Evolutionary conservation across 2,888 invertebrate genomes (phyloP), one percentile per base, ranked within the genome.

Genomic region (Cerastoderma edule): DNA sequence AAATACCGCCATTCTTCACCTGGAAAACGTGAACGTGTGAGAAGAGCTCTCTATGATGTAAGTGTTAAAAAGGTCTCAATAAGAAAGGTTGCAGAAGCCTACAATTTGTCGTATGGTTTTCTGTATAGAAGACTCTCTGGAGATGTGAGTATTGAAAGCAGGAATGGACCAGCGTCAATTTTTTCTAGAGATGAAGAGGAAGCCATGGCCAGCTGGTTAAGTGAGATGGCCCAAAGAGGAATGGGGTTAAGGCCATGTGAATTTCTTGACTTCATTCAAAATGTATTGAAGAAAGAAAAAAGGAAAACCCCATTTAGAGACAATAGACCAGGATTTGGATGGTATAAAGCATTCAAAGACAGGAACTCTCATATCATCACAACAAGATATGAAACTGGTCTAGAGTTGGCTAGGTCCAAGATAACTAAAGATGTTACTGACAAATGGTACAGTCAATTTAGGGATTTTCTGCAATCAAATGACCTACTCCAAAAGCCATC

Each of bases 201-300:
- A 57, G 33, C 71, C 1, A 83, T 83, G 72, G 72, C 79, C 24
- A 66, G 28, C 10, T 81, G 72, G 67, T 33, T 78, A 33, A 44
- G 44, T 16, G 78, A 76, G 64, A 82, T 79, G 79, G 76, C 77
- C 8, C 56, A 71, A 54, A 56, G 82, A n/a, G 76, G 82, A 3
- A 72, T 78, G 74, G 78, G 78, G 5, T 46, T 82, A n/a, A 78
- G 67, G 54, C 75, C 74, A 13, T 30, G 56, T 6, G 73, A 82
- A 32, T 76, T 76, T 60, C 35, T 82, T 8, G 65, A 76, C 54
- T 79, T 79, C 60, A 57, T 82, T 8, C 64, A 76, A 39, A 35
- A n/a, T 13, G 27, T 76, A 32, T 39, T 82, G 0, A 63, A 53
- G 10, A 73, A 70, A 24, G 74, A 79, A 39, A 75, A 75, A 44